Evolutionary conservation across 1,140 invertebrate species (phyloP).

Genomic region (Neotoxoptera formosana): DNA sequence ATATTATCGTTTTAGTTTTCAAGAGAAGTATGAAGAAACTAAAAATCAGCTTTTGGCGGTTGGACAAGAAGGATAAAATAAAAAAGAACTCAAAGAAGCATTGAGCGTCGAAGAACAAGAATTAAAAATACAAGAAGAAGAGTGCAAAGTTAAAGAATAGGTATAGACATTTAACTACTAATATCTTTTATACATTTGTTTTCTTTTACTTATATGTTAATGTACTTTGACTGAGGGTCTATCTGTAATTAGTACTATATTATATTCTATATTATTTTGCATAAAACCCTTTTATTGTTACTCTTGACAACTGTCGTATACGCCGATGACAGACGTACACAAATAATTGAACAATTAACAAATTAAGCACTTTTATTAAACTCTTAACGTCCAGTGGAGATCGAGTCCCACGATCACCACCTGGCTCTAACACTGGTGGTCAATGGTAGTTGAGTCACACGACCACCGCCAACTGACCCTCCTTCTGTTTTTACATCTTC

Average conservation of each 20-base stretch:
- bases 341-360: too few species aligned
- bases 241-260: not conserved
- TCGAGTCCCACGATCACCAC: too few species aligned
- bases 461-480: too few species aligned
- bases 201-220: not conserved
- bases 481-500: too few species aligned
- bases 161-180: slow-evolving; percentile 63
- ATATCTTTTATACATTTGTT: not conserved
- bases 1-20: slow-evolving; percentile 62
- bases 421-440: too few species aligned
- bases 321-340: too few species aligned
- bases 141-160: slow-evolving; percentile 90
- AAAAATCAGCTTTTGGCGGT: slow-evolving; percentile 72
- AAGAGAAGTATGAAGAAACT: slow-evolving; percentile 70
- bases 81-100: slow-evolving; percentile 74
- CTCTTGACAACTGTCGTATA: not conserved
- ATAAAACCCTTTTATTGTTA: not conserved
- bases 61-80: slow-evolving; percentile 68
- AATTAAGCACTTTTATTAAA: too few species aligned
- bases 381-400: too few species aligned
- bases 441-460: too few species aligned
- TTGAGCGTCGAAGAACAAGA: slow-evolving; percentile 79
- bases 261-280: not conserved
- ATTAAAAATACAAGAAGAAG: slow-evolving; percentile 78
- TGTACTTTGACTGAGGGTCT: not conserved